A percentile compares a stretch with the other conserved stretches of the same genome.
These are phyloP conservation scores for Drosophila lowei DNA, from an alignment of 1,140 invertebrate genomes.

Conservation along the genomic window DNA sequence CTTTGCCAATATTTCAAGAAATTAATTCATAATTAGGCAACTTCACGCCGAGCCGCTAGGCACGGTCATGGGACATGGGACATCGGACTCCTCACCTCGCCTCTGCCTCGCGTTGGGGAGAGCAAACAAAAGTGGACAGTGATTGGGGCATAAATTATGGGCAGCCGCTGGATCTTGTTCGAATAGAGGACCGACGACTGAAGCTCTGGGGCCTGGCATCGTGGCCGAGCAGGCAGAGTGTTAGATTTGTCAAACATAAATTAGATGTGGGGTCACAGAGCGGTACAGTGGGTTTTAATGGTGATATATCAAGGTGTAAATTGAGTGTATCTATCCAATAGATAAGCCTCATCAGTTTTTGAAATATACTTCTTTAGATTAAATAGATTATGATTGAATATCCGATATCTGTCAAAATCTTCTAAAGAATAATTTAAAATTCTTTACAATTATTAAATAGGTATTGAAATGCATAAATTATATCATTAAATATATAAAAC, in stretches of 20 bases:
- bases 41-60: conserved; percentile 26
- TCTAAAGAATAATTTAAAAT: no score
- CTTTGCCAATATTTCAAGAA: conserved; percentile 60
- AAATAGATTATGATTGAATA: no score
- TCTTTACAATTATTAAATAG: no score
- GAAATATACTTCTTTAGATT: no score
- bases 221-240: conserved; percentile 21
- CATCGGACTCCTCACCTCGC: conserved; percentile 6
- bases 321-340: no score
- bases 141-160: conserved; percentile 63
- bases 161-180: conserved; percentile 23
- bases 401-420: no score
- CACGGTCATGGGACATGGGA: background rate
- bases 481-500: no score
- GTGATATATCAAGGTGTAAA: background rate
- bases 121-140: conserved; percentile 51
- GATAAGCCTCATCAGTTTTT: no score
- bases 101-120: background rate
- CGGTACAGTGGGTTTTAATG: conserved; percentile 22
- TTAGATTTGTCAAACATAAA: conserved; percentile 49
- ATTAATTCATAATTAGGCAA: conserved; percentile 74
- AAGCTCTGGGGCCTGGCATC: background rate
- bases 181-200: conserved; percentile 3
- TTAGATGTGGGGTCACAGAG: conserved; percentile 43
- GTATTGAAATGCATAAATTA: no score